Base-by-base conservation (phyloP, 2,113 vertebrate species). In the Zeus faber region DNA sequence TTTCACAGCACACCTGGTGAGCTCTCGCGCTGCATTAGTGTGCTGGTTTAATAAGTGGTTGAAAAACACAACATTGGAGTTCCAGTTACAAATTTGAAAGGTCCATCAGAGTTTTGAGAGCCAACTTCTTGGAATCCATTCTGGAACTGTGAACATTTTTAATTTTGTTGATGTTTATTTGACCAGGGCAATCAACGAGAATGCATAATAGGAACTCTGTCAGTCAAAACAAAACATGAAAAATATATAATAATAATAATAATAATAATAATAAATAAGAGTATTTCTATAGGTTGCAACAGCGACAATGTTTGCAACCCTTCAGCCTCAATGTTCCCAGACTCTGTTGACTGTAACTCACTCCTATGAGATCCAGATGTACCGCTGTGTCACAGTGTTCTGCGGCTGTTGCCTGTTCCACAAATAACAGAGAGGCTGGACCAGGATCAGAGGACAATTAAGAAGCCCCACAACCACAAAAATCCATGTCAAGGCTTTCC, bases 321-420 rank as follows among this genome's bases (percentile, higher is more conserved):
- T 37, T 54, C 35, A 43, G 0, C 48, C 48, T 25, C 44, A 20
- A 20, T 23, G 20, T 7, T 35, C 17, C 26, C 13, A 6, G 1
- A 47, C 33, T 54, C 59, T 21, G 21, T 20, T 37, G 44, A 39
- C 49, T 27, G 54, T 49, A 70, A 58, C 63, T 70, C 37, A 39
- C 51, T 64, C 46, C 7, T 26, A 64, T 49, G 25, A 25, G 21
- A 45, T 33, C 54, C 54, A 58, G 43, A 58, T 70, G 59, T 10
- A 16, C 17, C 25, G 35, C 49, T 23, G 10, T 44, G 20, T 51
- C 50, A 11, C 18, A 9, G 25, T n/a, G 35, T 31, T 63, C 37
- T 49, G 22, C 25, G 31, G 54, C 53, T 58, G 66, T 48, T 33
- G 31, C 31, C 8, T 52, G 20, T 63, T 70, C 51, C 26, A 52